Evolutionary conservation across 2,888 invertebrate species (phyloP).

Genomic region (Ferdinandea cuprea): DNA sequence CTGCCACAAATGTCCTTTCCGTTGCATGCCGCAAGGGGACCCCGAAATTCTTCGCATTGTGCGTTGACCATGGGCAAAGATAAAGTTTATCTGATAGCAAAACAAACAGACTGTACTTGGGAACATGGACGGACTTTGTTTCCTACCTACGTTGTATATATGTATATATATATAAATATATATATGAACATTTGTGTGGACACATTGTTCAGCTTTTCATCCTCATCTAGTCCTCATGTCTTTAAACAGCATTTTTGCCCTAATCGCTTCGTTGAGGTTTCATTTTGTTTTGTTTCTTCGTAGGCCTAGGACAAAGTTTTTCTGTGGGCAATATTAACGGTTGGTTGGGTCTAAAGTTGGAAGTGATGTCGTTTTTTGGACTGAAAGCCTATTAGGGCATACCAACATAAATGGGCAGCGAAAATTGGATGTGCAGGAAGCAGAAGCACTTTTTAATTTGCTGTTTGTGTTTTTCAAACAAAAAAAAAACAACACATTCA

Average conservation of each 20-base stretch:
- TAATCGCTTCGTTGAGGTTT: constrained; percentile 21
- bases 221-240: not conserved
- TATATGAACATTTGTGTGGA: no score
- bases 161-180: not conserved
- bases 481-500: not conserved
- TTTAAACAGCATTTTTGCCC: constrained; percentile 6
- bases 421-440: constrained; percentile 1
- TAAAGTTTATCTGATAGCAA: constrained; percentile 8
- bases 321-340: constrained; percentile 8
- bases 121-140: constrained; percentile 1
- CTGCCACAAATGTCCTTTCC: not conserved
- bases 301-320: constrained; percentile 21
- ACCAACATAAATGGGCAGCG: constrained; percentile 19
- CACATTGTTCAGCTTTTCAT: not conserved
- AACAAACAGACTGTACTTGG: not conserved
- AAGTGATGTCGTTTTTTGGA: not conserved
- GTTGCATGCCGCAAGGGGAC: not conserved
- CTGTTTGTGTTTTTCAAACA: constrained; percentile 25
- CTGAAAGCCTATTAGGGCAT: constrained; percentile 9
- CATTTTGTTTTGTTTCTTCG: constrained; percentile 15
- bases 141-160: not conserved
- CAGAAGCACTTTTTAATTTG: constrained; percentile 26
- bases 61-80: constrained; percentile 8
- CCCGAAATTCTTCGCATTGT: not conserved
- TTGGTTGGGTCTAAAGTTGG: constrained; percentile 5